A percentile compares a stretch with the other conserved stretches of the same genome.
phyloP scores from a whole-genome alignment of 2,888 invertebrate genomes.

The Erebia palarica region DNA sequence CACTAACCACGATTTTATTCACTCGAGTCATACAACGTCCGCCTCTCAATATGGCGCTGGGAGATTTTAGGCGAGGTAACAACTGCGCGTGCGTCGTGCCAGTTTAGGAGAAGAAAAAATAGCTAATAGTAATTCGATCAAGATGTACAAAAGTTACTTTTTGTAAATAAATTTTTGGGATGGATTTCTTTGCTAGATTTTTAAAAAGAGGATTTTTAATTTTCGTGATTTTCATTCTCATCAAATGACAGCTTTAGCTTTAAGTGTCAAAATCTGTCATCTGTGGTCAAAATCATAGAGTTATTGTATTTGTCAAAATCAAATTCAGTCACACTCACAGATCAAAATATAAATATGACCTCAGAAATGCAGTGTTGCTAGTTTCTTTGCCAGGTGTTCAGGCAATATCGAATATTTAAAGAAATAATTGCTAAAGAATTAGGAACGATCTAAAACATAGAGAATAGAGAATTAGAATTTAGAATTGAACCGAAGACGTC shows the following conservation, averaged over 20 bases:
- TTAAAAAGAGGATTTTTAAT: slow-evolving; percentile 60
- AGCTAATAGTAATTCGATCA: slow-evolving; percentile 55
- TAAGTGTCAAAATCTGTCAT: not conserved
- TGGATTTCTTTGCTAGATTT: slow-evolving; percentile 39
- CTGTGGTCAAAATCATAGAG: not conserved
- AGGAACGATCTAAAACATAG: too few relatives aligned
- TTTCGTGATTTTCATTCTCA: slow-evolving; percentile 64
- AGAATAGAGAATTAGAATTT: too few relatives aligned
- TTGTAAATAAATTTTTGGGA: slow-evolving; percentile 46
- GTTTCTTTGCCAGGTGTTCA: too few relatives aligned
- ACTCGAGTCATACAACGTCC: slow-evolving; percentile 85
- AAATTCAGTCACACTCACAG: too few relatives aligned
- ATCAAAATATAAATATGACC: too few relatives aligned
- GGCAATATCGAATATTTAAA: too few relatives aligned
- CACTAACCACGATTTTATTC: slow-evolving; percentile 80
- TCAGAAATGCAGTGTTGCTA: too few relatives aligned
- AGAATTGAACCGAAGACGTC: too few relatives aligned
- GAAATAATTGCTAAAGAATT: too few relatives aligned
- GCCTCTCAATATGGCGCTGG: slow-evolving; percentile 90
- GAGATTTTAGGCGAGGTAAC: slow-evolving; percentile 81
- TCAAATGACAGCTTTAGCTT: slow-evolving; percentile 60
- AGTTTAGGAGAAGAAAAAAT: slow-evolving; percentile 71
- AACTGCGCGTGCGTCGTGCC: slow-evolving; percentile 82
- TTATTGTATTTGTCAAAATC: too few relatives aligned
- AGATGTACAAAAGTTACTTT: slow-evolving; percentile 50